Evolutionary conservation across 2,888 invertebrate genomes (phyloP), one percentile per base, ranked within the genome.

Genomic region (Campopleginae sp.): DNA sequence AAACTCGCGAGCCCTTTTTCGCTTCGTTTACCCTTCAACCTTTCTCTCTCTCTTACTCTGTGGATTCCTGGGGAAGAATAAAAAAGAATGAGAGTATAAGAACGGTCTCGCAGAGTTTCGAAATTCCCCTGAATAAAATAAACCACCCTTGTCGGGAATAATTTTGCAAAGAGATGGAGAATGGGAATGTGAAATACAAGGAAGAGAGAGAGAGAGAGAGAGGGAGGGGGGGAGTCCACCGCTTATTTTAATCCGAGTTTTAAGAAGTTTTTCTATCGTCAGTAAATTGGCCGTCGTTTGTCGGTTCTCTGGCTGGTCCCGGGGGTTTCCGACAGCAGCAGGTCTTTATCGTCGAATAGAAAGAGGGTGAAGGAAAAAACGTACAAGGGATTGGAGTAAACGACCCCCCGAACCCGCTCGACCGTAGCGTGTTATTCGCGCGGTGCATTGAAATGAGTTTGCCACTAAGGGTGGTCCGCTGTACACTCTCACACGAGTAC

Each of bases 221-320:
- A 48, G 33, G 66, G 23, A 54, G 68, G 77, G 72, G 83, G 85
- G 78, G 54, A 80, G 72, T 84, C 63, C 54, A 63, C 68, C 84
- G 88, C 89, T 90, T 90, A 90, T 91, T 92, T 92, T 91, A 92
- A 92, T 92, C 92, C 89, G 90, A 91, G 90, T 92, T 92, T 92
- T 90, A 91, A 92, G 89, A 90, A 92, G 89, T 89, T 90, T 89
- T 88, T 86, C 85, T 87, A 88, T 88, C 83, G 83, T 83, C 86
- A 87, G 89, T 87, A 92, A 92, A 92, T 92, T 92, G 91, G 91
- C 92, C 89, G 90, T 92, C 92, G 91, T 92, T 92, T 92, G 91
- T 90, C 88, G 87, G 87, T 51, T 75, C 78, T 74, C 61, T 23
- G 51, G 72, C 66, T 66, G 71, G 85, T 79, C 86, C 76, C 66